Conservation (phyloP, 2,113 vertebrate species). For the Toxotes jaculatrix region DNA sequence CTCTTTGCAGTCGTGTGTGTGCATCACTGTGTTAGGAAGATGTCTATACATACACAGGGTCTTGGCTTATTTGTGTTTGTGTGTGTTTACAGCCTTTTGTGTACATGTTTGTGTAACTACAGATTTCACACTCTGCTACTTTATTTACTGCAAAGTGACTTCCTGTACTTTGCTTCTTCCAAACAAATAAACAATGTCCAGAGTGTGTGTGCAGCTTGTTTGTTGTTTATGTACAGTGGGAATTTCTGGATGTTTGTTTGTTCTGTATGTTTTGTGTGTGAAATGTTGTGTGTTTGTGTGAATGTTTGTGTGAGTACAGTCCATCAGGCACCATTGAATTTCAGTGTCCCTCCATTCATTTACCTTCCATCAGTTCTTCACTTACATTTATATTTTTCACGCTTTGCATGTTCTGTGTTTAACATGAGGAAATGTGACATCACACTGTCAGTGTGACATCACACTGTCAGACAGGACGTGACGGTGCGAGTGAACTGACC, state of each 20-base stretch:
- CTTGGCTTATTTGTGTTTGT: background rate
- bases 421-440: no score
- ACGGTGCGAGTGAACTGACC: no score
- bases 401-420: background rate
- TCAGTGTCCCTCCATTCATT: background rate
- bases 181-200: background rate
- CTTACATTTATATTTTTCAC: background rate
- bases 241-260: no score
- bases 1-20: background rate
- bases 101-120: background rate
- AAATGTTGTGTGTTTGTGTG: no score
- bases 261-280: no score
- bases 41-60: background rate
- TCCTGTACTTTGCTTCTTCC: no score
- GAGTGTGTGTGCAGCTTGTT: no score
- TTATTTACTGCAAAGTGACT: background rate
- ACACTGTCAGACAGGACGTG: no score
- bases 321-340: background rate
- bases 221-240: no score
- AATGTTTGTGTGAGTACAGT: no score
- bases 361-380: background rate
- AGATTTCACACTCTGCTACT: background rate
- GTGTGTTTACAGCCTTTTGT: background rate
- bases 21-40: background rate
- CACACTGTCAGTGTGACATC: no score